phyloP scores from a whole-genome alignment of 2,888 invertebrate species.

The Cerastis leucographa region DNA sequence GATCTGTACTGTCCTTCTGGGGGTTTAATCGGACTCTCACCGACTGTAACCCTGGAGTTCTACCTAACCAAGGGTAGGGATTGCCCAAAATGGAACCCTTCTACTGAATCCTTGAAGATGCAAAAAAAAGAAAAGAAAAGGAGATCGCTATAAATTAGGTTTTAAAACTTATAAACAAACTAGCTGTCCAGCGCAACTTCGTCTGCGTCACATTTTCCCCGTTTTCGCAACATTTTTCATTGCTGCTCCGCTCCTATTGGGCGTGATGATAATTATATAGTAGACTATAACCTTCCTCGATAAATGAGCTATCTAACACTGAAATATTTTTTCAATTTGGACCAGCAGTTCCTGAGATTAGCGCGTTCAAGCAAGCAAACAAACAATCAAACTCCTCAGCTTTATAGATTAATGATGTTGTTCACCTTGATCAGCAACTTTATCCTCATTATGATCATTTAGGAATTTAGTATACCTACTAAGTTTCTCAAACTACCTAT shows the following conservation, averaged over 20 bases:
- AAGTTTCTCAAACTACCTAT: not conserved
- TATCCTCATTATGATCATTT: not conserved
- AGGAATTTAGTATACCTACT: slow-evolving; percentile 1
- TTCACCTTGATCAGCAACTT: not conserved
- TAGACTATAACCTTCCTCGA: too few relatives aligned
- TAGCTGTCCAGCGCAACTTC: too few relatives aligned
- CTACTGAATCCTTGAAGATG: not conserved
- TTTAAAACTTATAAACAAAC: not conserved
- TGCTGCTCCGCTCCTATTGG: too few relatives aligned
- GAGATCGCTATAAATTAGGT: not conserved
- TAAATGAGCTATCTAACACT: too few relatives aligned
- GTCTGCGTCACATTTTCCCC: too few relatives aligned
- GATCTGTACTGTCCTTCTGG: not conserved
- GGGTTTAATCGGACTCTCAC: not conserved
- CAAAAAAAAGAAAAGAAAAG: not conserved
- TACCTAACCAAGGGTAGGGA: not conserved
- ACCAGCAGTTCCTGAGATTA: too few relatives aligned
- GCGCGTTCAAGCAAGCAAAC: too few relatives aligned
- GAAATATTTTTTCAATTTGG: too few relatives aligned
- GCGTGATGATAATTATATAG: too few relatives aligned
- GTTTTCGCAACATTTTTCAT: too few relatives aligned
- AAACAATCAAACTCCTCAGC: too few relatives aligned
- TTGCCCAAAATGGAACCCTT: not conserved
- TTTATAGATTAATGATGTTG: too few relatives aligned
- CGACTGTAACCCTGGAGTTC: not conserved